Evolutionary conservation across 2,113 vertebrate genomes (phyloP).

Genomic region (Myiozetetes cayanensis): DNA sequence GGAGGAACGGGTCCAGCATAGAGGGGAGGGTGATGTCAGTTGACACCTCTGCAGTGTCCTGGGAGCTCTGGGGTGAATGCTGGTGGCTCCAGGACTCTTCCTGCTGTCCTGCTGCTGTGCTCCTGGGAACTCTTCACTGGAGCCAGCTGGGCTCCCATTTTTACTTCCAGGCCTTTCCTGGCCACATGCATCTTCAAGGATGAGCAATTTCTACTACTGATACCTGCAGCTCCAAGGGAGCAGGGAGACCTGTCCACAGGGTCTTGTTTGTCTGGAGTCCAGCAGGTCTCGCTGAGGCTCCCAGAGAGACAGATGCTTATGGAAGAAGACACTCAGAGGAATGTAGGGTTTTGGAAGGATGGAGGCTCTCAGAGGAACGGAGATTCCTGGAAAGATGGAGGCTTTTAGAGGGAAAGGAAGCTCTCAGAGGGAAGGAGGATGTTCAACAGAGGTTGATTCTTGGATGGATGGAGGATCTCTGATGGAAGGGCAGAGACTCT

Average conservation of each 20-base stretch:
- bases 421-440: neutral
- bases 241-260: neutral
- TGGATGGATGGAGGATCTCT: rapidly evolving
- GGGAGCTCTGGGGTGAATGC: neutral
- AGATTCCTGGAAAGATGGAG: too few relatives aligned
- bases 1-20: neutral
- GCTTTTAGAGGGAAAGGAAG: neutral
- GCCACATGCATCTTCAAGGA: neutral
- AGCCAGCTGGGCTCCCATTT: neutral
- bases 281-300: neutral
- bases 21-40: too few relatives aligned
- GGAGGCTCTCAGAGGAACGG: neutral
- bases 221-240: neutral
- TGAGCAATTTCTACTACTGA: rapidly evolving
- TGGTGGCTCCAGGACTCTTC: neutral
- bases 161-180: neutral
- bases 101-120: neutral
- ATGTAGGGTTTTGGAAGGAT: neutral
- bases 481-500: neutral
- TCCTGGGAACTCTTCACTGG: neutral
- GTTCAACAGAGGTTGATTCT: neutral
- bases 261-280: too few relatives aligned
- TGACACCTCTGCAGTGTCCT: neutral
- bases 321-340: neutral
- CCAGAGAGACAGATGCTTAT: neutral